Evolutionary conservation across 2,113 vertebrate species (phyloP).

Genomic region (Kryptolebias marmoratus): DNA sequence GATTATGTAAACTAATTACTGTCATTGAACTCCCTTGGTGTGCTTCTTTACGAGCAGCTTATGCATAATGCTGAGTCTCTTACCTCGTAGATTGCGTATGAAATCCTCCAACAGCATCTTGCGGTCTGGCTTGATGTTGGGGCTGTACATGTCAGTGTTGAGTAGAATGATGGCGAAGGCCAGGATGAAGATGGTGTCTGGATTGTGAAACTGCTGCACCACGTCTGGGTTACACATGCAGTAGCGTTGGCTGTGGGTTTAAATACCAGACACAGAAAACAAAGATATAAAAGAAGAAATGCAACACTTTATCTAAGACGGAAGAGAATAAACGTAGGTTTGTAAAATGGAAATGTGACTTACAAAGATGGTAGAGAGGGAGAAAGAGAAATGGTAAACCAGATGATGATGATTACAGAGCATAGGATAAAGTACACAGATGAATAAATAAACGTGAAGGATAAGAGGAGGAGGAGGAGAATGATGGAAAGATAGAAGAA

Average conservation of each 20-base stretch:
- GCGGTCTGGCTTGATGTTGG: constrained; percentile 97
- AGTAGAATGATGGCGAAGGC: constrained; percentile 98
- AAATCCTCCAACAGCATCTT: constrained; percentile 99
- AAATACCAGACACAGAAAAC: neutral
- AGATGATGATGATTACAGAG: no score
- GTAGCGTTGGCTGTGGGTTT: constrained; percentile 90
- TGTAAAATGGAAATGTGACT: neutral
- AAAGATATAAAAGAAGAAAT: no score
- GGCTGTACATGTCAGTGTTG: constrained; percentile 99
- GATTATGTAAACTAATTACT: constrained; percentile 18
- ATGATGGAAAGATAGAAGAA: neutral
- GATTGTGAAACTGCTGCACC: constrained; percentile 99
- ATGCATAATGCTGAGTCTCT: constrained; percentile 34
- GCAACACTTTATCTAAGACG: no score
- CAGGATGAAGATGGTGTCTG: constrained; percentile 98
- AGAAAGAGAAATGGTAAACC: no score
- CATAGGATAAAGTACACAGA: neutral
- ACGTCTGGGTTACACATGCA: constrained; percentile 99
- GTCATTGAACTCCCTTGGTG: constrained; percentile 6
- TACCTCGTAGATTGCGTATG: constrained; percentile 96
- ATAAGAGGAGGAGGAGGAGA: neutral
- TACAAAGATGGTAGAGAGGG: neutral
- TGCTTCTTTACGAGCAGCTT: neutral
- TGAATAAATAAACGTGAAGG: neutral
- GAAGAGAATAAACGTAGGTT: no score